These are phyloP conservation scores for Conus ventricosus DNA, from an alignment of 1,140 invertebrate genomes.

Conservation along the genomic window DNA sequence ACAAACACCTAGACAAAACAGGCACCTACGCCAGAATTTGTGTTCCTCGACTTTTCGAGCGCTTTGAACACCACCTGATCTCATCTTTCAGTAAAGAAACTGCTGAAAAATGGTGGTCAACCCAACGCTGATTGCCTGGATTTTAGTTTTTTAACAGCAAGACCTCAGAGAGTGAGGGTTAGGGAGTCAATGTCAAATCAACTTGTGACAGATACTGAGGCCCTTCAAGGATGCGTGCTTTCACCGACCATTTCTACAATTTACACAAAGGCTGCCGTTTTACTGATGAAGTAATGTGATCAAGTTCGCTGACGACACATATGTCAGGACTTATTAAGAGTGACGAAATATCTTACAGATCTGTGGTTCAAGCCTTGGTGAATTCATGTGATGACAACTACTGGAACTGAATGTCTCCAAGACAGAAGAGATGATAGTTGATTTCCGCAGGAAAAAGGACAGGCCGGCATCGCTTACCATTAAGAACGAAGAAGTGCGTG, in stretches of 20 bases:
- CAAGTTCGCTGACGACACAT: background rate
- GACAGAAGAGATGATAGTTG: no score
- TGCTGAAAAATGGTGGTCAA: background rate
- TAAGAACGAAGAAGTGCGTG: no score
- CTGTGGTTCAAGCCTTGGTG: no score
- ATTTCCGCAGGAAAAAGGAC: no score
- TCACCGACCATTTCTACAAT: background rate
- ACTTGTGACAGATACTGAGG: background rate
- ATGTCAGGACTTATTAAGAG: background rate
- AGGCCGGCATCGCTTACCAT: no score
- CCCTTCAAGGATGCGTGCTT: background rate
- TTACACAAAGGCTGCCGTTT: background rate
- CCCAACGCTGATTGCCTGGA: background rate
- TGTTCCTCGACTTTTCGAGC: constrained; percentile 14
- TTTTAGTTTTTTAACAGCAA: background rate
- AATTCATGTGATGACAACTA: background rate
- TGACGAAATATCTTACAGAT: no score
- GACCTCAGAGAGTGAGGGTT: background rate
- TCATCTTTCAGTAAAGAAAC: background rate
- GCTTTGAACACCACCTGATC: constrained; percentile 11
- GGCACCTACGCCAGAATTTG: no score
- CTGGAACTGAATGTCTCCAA: background rate
- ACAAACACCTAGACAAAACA: background rate
- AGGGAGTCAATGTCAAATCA: background rate
- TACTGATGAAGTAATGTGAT: background rate